phyloP scores from a whole-genome alignment of 2,888 invertebrate genomes.

The Seira ritae region DNA sequence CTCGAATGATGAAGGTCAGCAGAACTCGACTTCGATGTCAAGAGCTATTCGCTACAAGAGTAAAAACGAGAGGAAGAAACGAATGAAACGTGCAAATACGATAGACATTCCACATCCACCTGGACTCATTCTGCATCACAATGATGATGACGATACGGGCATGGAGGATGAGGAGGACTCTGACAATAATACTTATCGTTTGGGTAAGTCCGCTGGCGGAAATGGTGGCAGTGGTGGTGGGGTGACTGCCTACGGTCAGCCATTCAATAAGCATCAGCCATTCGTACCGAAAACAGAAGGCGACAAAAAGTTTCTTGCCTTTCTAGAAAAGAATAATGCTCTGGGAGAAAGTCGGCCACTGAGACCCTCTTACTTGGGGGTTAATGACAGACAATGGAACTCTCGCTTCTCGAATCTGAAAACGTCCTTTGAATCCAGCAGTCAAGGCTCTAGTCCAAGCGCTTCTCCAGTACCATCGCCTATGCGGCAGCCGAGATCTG shows the following conservation, averaged over 20 bases:
- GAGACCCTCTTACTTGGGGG: constrained; percentile 74
- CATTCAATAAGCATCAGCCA: constrained; percentile 33
- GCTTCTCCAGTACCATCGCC: constrained; percentile 68
- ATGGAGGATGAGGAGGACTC: constrained; percentile 77
- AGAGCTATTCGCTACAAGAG: constrained; percentile 71
- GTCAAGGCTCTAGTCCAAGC: constrained; percentile 72
- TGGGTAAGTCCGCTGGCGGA: constrained; percentile 15
- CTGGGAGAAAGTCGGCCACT: constrained; percentile 69
- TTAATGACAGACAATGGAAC: constrained; percentile 84
- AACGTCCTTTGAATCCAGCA: constrained; percentile 83
- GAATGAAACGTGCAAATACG: constrained; percentile 92
- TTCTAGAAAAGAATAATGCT: constrained; percentile 84
- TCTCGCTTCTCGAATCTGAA: constrained; percentile 90
- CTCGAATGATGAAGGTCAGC: constrained; percentile 59
- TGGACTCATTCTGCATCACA: constrained; percentile 76
- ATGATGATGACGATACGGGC: constrained; percentile 76
- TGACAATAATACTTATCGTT: constrained; percentile 67
- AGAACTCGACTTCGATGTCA: constrained; percentile 43
- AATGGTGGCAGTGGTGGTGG: constrained; percentile 74
- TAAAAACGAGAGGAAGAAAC: constrained; percentile 81
- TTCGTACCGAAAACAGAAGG: constrained; percentile 89
- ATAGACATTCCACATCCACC: constrained; percentile 88
- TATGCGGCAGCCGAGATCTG: constrained; percentile 60
- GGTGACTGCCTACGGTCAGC: constrained; percentile 74
- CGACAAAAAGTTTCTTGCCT: constrained; percentile 88